These are phyloP conservation scores for Embidobia sp. DNA, from an alignment of 2,888 invertebrate species.

Conservation along the genomic window DNA sequence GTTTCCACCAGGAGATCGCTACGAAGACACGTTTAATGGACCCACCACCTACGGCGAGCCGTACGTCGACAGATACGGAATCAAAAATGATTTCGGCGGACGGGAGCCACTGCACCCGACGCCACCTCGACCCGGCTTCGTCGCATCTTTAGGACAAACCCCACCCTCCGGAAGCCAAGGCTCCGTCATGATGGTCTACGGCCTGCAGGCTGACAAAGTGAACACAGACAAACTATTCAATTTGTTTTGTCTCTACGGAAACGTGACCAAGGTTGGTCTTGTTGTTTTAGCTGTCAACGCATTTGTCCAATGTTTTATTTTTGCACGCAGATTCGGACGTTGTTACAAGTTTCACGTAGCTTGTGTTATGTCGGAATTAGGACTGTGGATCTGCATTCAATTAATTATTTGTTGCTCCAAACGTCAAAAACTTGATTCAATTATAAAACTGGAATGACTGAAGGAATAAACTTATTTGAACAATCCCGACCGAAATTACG, in stretches of 20 bases:
- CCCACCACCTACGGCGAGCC: slow-evolving; percentile 79
- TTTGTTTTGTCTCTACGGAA: slow-evolving; percentile 99
- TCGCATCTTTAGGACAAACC: slow-evolving; percentile 78
- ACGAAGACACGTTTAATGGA: slow-evolving; percentile 80
- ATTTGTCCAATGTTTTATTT: slow-evolving; percentile 7
- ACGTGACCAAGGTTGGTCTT: slow-evolving; percentile 92
- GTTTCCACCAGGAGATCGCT: slow-evolving; percentile 79
- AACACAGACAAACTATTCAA: slow-evolving; percentile 99
- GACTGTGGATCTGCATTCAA: too few species aligned
- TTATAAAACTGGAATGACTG: too few species aligned
- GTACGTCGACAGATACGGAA: slow-evolving; percentile 79
- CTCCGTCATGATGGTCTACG: slow-evolving; percentile 99
- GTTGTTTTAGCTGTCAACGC: slow-evolving; percentile 22
- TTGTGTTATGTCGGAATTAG: too few species aligned
- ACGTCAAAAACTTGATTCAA: too few species aligned
- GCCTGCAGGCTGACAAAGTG: slow-evolving; percentile 94
- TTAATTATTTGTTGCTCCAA: too few species aligned
- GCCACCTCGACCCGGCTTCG: slow-evolving; percentile 79
- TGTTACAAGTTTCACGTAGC: too few species aligned
- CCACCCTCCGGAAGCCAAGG: slow-evolving; percentile 84
- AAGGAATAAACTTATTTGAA: too few species aligned
- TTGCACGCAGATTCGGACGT: not conserved
- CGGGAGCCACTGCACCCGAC: slow-evolving; percentile 80
- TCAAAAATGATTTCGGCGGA: slow-evolving; percentile 78
- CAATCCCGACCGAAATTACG: too few species aligned